Conservation (phyloP, 2,888 invertebrate genomes). For the Galeruca laticollis region DNA sequence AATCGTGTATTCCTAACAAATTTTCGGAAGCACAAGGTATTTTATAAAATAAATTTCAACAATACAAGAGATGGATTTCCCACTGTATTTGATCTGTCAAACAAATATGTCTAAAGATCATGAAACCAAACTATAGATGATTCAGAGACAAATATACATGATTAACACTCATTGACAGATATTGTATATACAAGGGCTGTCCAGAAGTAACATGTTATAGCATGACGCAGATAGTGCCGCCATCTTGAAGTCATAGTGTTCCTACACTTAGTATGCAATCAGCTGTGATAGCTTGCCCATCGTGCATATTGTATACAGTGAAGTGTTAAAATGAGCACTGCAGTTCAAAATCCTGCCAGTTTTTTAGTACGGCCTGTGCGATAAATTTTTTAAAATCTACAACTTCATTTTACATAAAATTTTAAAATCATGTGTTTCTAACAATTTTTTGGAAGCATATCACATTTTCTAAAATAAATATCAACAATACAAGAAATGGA, state of each 20-base stretch:
- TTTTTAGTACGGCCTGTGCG: too few species aligned
- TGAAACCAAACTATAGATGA: not conserved
- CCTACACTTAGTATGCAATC: too few species aligned
- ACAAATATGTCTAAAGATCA: not conserved
- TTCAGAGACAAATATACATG: not conserved
- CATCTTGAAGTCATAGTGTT: too few species aligned
- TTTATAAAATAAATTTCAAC: constrained; percentile 27
- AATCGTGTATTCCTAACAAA: constrained; percentile 89
- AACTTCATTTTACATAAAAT: constrained; percentile 97
- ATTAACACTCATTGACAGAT: too few species aligned
- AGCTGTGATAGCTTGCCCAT: too few species aligned
- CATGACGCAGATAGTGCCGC: too few species aligned
- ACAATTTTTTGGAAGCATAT: constrained; percentile 74
- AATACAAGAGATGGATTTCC: not conserved
- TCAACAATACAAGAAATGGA: not conserved
- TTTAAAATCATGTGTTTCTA: constrained; percentile 91
- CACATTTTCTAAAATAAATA: constrained; percentile 75
- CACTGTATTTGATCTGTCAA: not conserved
- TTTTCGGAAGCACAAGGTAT: constrained; percentile 77
- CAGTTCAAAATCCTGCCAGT: too few species aligned
- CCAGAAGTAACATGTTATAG: not conserved
- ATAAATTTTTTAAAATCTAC: constrained; percentile 78
- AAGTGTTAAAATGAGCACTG: too few species aligned
- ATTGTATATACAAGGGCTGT: too few species aligned
- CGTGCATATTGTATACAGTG: too few species aligned